phyloP scores from a whole-genome alignment of 2,888 invertebrate genomes.

The Ferdinandea cuprea region DNA sequence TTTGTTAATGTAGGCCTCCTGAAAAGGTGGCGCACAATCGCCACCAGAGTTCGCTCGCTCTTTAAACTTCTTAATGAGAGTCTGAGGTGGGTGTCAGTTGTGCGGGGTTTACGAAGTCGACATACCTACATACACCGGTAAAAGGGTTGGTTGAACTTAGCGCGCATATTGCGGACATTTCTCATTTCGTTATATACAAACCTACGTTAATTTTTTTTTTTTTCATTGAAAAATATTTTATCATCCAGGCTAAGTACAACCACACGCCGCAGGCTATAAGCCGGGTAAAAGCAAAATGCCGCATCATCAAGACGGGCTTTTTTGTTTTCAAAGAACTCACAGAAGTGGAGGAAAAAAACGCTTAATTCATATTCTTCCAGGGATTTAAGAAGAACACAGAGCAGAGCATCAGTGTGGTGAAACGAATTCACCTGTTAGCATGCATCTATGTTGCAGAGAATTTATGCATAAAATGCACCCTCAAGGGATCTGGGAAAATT shows the following conservation, averaged over 20 bases:
- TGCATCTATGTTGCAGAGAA: slow-evolving; percentile 56
- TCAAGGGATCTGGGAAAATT: slow-evolving; percentile 49
- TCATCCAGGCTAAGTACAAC: slow-evolving; percentile 22
- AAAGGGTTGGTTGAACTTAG: slow-evolving; percentile 57
- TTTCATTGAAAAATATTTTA: slow-evolving; percentile 32
- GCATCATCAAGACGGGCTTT: slow-evolving; percentile 54
- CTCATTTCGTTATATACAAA: slow-evolving; percentile 16
- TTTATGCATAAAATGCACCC: slow-evolving; percentile 68
- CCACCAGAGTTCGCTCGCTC: slow-evolving; percentile 14
- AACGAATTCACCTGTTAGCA: slow-evolving; percentile 66
- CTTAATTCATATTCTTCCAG: slow-evolving; percentile 57
- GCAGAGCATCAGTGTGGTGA: not conserved
- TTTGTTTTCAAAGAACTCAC: slow-evolving; percentile 35
- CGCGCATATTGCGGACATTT: slow-evolving; percentile 40
- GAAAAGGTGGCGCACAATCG: slow-evolving; percentile 23
- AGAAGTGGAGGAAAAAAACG: slow-evolving; percentile 1
- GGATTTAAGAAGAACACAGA: slow-evolving; percentile 46
- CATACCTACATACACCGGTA: too few relatives aligned
- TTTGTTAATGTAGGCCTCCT: slow-evolving; percentile 14
- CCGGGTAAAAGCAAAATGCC: slow-evolving; percentile 49
- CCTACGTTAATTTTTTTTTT: too few relatives aligned
- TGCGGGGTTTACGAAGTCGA: not conserved
- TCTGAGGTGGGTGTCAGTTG: not conserved
- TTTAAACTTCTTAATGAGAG: slow-evolving; percentile 20
- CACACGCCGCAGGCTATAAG: slow-evolving; percentile 32